Conservation (phyloP, 2,888 invertebrate genomes). For the Oscheius sp. region DNA sequence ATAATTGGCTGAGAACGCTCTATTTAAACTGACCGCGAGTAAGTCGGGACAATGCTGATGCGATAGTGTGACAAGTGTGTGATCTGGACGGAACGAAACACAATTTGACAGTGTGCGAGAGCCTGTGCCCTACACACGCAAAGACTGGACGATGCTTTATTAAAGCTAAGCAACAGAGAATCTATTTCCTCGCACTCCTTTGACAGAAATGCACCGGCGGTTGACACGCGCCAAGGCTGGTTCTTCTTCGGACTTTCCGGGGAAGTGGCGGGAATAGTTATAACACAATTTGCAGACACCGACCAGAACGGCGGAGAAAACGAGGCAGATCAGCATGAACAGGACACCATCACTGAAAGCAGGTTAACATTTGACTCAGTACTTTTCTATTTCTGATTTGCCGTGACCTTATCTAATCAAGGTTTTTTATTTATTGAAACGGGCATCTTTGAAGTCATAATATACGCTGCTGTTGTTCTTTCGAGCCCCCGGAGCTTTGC, state of each 20-base stretch:
- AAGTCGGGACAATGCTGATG: background rate
- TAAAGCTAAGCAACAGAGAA: slow-evolving; percentile 31
- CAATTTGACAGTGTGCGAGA: background rate
- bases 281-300: slow-evolving; percentile 33
- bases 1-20: slow-evolving; percentile 5
- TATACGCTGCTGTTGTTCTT: too few relatives aligned
- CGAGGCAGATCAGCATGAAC: slow-evolving; percentile 31
- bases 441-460: too few relatives aligned
- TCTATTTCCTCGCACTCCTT: slow-evolving; percentile 34
- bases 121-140: too few relatives aligned
- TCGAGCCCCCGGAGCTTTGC: too few relatives aligned
- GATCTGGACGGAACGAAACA: background rate
- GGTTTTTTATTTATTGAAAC: too few relatives aligned
- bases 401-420: too few relatives aligned
- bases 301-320: slow-evolving; percentile 18
- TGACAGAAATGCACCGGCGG: slow-evolving; percentile 29
- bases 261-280: slow-evolving; percentile 28
- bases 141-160: background rate
- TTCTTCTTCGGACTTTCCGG: slow-evolving; percentile 22
- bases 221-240: slow-evolving; percentile 16
- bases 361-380: background rate
- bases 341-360: slow-evolving; percentile 37
- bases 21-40: background rate
- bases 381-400: too few relatives aligned
- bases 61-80: slow-evolving; percentile 7